A percentile compares a stretch with the other conserved stretches of the same genome.
These are phyloP conservation scores for Glyphotaelius pellucidus DNA, from an alignment of 2,888 invertebrate species.

Conservation along the genomic window DNA sequence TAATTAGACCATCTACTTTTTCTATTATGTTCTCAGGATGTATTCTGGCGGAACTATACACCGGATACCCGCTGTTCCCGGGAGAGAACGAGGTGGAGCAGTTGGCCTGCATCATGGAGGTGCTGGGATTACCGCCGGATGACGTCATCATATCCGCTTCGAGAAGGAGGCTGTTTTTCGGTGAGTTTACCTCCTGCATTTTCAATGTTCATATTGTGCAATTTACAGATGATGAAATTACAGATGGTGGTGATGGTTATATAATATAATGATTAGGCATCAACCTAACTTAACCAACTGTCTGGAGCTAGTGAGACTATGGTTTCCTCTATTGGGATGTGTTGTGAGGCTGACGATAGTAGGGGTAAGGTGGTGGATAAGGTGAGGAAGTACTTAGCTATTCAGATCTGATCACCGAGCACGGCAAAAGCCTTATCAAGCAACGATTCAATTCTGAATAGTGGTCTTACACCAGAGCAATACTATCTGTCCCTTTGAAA, in stretches of 20 bases:
- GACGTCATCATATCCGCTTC: conserved; percentile 91
- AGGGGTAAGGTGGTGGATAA: too few species aligned
- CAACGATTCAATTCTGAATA: too few species aligned
- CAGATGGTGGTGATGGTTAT: too few species aligned
- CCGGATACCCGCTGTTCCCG: conserved; percentile 96
- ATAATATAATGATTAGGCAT: background rate
- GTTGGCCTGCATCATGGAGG: conserved; percentile 97
- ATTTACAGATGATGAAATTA: background rate
- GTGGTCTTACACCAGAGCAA: too few species aligned
- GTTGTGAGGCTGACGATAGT: too few species aligned
- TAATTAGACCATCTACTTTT: background rate
- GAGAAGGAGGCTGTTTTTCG: conserved; percentile 90
- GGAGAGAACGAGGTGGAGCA: conserved; percentile 98
- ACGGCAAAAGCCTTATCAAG: too few species aligned
- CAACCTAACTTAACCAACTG: too few species aligned
- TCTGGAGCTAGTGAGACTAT: too few species aligned
- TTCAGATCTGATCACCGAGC: too few species aligned
- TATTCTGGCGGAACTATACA: conserved; percentile 96
- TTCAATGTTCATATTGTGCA: background rate
- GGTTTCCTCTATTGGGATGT: too few species aligned
- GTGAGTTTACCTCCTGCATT: conserved; percentile 72
- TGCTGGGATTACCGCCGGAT: conserved; percentile 92
- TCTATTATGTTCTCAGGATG: conserved; percentile 80
- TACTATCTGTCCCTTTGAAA: too few species aligned
- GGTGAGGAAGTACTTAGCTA: too few species aligned